Evolutionary conservation across 2,888 invertebrate species (phyloP).

Genomic region (Pristionchus fissidentatus): DNA sequence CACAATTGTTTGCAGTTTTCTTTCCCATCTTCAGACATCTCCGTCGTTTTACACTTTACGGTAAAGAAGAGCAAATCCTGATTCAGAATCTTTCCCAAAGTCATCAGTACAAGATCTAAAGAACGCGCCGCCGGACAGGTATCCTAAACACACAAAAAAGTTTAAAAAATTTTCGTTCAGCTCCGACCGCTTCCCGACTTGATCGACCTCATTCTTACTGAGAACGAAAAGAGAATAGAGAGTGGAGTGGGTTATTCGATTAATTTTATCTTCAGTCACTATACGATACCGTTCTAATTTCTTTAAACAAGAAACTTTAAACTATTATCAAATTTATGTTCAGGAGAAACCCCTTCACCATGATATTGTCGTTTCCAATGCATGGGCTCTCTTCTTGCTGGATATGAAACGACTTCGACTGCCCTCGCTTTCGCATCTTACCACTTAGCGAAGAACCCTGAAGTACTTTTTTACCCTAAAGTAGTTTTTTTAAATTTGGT

Average conservation of each 20-base stretch:
- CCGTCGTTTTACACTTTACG: neutral
- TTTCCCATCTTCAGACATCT: neutral
- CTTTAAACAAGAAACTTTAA: too few species aligned
- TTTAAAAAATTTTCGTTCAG: neutral
- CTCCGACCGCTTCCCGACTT: neutral
- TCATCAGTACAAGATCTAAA: neutral
- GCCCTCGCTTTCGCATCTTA: too few species aligned
- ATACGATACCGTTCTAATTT: too few species aligned
- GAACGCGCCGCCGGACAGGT: neutral
- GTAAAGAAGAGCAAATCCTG: constrained; percentile 20
- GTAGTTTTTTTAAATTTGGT: too few species aligned
- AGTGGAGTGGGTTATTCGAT: neutral
- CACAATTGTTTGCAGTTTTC: neutral
- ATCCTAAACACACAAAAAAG: neutral
- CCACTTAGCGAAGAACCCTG: too few species aligned
- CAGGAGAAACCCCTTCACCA: too few species aligned
- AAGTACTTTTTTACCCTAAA: too few species aligned
- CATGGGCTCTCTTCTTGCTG: too few species aligned
- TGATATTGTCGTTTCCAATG: too few species aligned
- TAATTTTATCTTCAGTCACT: too few species aligned
- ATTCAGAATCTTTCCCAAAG: constrained; percentile 48
- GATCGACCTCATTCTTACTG: neutral
- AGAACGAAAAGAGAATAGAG: neutral
- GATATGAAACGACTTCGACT: too few species aligned
- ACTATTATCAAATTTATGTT: too few species aligned